Conservation (phyloP, 2,888 invertebrate species). For the Panzeria rudis region DNA sequence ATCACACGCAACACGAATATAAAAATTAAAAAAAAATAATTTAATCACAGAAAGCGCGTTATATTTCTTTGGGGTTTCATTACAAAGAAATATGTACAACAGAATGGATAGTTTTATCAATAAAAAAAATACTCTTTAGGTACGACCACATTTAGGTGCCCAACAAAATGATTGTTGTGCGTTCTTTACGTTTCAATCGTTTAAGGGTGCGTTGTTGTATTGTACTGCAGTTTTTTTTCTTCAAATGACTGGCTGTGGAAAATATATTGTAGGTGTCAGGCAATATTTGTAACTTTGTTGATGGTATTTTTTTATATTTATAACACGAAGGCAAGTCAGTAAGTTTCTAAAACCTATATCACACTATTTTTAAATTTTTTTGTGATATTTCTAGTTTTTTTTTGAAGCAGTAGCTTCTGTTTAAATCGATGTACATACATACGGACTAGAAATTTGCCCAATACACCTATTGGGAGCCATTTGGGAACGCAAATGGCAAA, state of each 20-base stretch:
- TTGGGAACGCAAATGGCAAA: too few relatives aligned
- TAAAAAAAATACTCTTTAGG: not conserved
- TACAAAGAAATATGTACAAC: constrained; percentile 4
- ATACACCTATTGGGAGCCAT: too few relatives aligned
- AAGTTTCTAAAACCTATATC: too few relatives aligned
- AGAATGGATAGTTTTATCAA: constrained; percentile 5
- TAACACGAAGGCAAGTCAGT: too few relatives aligned
- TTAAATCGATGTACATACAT: too few relatives aligned
- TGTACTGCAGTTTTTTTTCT: not conserved
- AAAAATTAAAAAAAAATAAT: constrained; percentile 40
- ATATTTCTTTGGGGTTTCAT: constrained; percentile 37
- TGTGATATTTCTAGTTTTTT: too few relatives aligned
- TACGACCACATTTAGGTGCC: not conserved
- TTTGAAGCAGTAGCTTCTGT: too few relatives aligned
- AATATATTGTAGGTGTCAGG: not conserved
- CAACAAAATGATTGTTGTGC: not conserved
- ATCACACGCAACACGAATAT: constrained; percentile 66
- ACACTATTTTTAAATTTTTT: too few relatives aligned
- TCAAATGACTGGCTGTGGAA: too few relatives aligned
- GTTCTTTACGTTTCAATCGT: not conserved
- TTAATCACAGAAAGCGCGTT: constrained; percentile 31
- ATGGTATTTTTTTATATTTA: too few relatives aligned
- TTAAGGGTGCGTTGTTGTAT: not conserved
- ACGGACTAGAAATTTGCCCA: too few relatives aligned
- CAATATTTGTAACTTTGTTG: not conserved